Evolutionary conservation across 2,888 invertebrate species (phyloP).

Genomic region (Ichneumon xanthorius): DNA sequence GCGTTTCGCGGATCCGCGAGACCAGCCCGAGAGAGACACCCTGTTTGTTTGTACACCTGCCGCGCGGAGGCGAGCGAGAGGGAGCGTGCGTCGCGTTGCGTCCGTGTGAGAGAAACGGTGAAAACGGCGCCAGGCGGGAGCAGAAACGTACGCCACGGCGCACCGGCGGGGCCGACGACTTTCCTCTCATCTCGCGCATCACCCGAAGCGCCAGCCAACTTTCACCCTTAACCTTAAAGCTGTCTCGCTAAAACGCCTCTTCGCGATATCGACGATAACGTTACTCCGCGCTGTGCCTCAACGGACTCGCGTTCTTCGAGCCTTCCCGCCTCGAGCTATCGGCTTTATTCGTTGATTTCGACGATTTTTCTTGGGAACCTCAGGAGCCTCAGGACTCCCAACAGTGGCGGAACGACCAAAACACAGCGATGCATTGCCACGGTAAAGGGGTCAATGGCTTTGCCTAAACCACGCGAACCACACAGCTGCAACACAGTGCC

Average conservation of each 20-base stretch:
- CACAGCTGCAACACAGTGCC: constrained; percentile 35
- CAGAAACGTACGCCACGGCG: constrained; percentile 22
- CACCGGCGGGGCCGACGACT: constrained; percentile 58
- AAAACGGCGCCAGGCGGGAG: constrained; percentile 16
- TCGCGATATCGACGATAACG: background rate
- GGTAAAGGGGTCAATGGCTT: constrained; percentile 65
- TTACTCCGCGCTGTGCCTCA: background rate
- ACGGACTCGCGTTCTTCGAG: background rate
- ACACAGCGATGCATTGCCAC: constrained; percentile 11
- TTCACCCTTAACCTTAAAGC: constrained; percentile 65
- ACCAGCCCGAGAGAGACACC: constrained; percentile 50
- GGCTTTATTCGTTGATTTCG: background rate
- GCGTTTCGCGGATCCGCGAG: background rate
- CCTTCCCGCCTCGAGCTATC: background rate
- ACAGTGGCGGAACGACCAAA: background rate
- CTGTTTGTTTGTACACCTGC: constrained; percentile 58
- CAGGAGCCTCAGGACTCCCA: background rate
- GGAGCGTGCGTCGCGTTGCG: constrained; percentile 10
- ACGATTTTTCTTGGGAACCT: no score
- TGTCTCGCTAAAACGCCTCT: constrained; percentile 11
- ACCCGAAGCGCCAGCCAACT: constrained; percentile 53
- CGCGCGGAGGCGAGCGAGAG: constrained; percentile 42
- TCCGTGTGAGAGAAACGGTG: constrained; percentile 20
- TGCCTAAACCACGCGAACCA: constrained; percentile 35
- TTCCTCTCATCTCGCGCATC: constrained; percentile 65